Conservation (phyloP, 2,888 invertebrate genomes). For the Meliscaeva auricollis region DNA sequence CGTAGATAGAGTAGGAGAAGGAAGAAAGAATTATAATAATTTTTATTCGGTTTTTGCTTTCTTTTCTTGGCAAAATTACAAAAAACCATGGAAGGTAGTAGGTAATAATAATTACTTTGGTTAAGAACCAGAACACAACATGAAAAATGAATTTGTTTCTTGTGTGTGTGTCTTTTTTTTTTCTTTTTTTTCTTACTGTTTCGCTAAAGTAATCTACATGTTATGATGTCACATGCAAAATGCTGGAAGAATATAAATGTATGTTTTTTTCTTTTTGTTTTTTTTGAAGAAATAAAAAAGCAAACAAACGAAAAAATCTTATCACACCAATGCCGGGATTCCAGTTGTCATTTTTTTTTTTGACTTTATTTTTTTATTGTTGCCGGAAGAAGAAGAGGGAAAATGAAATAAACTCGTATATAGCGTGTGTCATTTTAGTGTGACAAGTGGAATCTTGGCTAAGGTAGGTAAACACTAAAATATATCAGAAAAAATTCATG, state of each 20-base stretch:
- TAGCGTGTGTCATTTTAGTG: background rate
- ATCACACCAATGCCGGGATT: background rate
- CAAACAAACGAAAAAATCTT: slow-evolving; percentile 11
- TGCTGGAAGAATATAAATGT: background rate
- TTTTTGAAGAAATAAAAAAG: background rate
- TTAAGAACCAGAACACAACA: slow-evolving; percentile 30
- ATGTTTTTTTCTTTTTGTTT: background rate
- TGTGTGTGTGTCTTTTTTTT: background rate
- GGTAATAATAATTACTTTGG: background rate
- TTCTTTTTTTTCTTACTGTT: background rate
- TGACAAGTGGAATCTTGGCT: background rate
- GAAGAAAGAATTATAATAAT: slow-evolving; percentile 32
- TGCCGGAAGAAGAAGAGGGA: background rate
- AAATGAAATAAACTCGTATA: background rate
- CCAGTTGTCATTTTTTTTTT: background rate
- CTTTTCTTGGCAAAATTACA: slow-evolving; percentile 36
- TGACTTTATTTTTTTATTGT: background rate
- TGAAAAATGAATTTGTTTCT: slow-evolving; percentile 23
- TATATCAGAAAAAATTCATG: too few species aligned
- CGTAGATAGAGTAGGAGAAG: slow-evolving; percentile 24
- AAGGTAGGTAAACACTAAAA: background rate
- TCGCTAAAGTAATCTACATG: background rate
- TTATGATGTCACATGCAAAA: background rate
- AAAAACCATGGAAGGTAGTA: slow-evolving; percentile 48
- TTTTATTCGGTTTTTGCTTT: slow-evolving; percentile 29